A percentile compares a stretch with the other conserved stretches of the same genome.
Conservation (phyloP, 2,113 vertebrate genomes). For the Entosphenus tridentatus region DNA sequence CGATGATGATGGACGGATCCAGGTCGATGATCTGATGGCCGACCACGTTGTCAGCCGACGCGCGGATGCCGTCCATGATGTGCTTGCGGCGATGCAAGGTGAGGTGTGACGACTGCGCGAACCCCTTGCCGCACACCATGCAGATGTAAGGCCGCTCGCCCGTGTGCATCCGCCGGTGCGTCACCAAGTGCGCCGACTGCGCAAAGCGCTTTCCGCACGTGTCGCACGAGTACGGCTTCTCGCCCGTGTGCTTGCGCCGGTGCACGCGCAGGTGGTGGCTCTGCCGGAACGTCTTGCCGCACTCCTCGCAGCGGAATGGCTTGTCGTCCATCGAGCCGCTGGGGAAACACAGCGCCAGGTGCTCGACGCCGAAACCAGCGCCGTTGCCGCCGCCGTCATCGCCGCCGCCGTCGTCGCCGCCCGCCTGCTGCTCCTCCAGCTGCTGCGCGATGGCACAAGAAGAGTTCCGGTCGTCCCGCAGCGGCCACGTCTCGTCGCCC, state of each 20-base stretch:
- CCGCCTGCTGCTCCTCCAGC: no score
- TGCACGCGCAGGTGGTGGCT: slow-evolving; percentile 4
- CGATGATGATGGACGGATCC: no score
- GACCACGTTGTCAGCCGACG: no score
- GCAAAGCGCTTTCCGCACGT: slow-evolving; percentile 4
- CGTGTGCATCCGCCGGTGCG: not conserved
- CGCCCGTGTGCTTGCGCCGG: slow-evolving; percentile 1
- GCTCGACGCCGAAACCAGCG: no score
- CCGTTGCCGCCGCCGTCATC: no score
- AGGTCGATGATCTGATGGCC: no score
- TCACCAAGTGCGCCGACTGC: slow-evolving; percentile 1
- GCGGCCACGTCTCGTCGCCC: no score
- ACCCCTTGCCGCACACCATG: slow-evolving; percentile 2
- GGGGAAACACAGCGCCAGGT: no score
- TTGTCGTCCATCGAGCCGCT: not conserved
- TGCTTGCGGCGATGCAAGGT: slow-evolving; percentile 3
- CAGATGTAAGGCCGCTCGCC: slow-evolving; percentile 1
- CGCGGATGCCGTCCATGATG: not conserved
- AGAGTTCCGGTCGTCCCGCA: no score
- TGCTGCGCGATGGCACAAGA: no score
- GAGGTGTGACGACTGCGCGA: slow-evolving; percentile 1
- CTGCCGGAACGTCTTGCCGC: slow-evolving; percentile 3
- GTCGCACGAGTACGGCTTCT: slow-evolving; percentile 4
- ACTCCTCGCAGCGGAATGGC: slow-evolving; percentile 1
- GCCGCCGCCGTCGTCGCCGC: no score